Evolutionary conservation across 1,140 invertebrate species (phyloP).

Genomic region (Neuroterus valhalla): DNA sequence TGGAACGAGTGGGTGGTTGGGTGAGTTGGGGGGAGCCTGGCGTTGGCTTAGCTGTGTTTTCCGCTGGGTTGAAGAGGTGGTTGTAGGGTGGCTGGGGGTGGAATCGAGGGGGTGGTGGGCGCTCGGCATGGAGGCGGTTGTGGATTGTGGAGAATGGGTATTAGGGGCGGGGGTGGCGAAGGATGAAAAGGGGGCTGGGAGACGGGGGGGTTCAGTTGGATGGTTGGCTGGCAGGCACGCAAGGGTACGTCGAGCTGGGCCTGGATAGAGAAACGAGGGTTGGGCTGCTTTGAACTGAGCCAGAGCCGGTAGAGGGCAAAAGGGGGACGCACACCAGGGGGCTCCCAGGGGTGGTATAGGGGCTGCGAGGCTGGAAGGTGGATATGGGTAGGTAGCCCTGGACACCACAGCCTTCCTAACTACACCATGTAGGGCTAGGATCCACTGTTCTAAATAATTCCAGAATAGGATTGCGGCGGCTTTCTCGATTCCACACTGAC

Average conservation of each 20-base stretch:
- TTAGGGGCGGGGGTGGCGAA: slow-evolving; percentile 33
- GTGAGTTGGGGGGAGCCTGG: slow-evolving; percentile 38
- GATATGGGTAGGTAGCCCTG: slow-evolving; percentile 54
- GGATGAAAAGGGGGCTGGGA: slow-evolving; percentile 44
- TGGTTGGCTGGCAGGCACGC: slow-evolving; percentile 65
- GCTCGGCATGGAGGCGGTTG: slow-evolving; percentile 52
- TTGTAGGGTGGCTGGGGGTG: slow-evolving; percentile 58
- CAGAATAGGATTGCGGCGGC: slow-evolving; percentile 68
- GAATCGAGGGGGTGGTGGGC: slow-evolving; percentile 45
- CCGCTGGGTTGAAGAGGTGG: slow-evolving; percentile 62
- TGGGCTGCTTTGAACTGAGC: slow-evolving; percentile 70
- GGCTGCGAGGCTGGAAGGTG: slow-evolving; percentile 44
- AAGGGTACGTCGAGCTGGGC: slow-evolving; percentile 64
- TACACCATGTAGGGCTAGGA: slow-evolving; percentile 65
- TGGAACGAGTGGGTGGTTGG: slow-evolving; percentile 39
- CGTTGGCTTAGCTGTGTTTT: slow-evolving; percentile 73
- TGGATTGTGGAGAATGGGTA: slow-evolving; percentile 55
- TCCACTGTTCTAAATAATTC: slow-evolving; percentile 72
- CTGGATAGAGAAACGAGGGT: slow-evolving; percentile 46
- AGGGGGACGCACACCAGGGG: slow-evolving; percentile 56
- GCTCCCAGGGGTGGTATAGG: slow-evolving; percentile 49
- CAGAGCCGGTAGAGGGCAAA: slow-evolving; percentile 63
- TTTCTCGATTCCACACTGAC: slow-evolving; percentile 59
- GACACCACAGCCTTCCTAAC: slow-evolving; percentile 68
- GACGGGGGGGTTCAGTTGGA: slow-evolving; percentile 60